A percentile compares a stretch with the other conserved stretches of the same genome.
Conservation (phyloP, 2,113 vertebrate genomes). For the Coptodon bakossiorum region DNA sequence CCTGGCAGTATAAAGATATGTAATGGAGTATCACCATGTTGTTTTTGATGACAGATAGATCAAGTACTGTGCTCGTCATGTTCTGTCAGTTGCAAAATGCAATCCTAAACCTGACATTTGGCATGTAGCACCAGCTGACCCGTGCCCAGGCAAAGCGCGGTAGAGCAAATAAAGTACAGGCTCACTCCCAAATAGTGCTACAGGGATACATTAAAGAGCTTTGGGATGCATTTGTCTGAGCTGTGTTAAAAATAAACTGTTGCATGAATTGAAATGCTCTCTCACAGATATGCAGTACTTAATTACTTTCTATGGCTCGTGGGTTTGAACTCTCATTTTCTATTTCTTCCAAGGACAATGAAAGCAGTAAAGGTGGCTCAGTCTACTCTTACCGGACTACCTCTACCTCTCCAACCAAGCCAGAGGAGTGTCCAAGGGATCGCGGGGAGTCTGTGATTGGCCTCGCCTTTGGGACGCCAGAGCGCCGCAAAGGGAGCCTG, state of each 20-base stretch:
- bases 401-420: slow-evolving; percentile 93
- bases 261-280: not conserved
- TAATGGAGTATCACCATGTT: not conserved
- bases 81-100: not conserved
- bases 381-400: slow-evolving; percentile 91
- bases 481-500: slow-evolving; percentile 93
- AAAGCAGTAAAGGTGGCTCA: slow-evolving; percentile 88
- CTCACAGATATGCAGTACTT: not conserved
- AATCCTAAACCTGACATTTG: not conserved
- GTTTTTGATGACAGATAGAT: not conserved
- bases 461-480: slow-evolving; percentile 87
- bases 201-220: not conserved
- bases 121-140: not conserved
- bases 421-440: slow-evolving; percentile 86
- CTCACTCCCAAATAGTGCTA: not conserved
- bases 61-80: not conserved
- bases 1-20: not conserved
- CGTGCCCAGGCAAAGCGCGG: not conserved
- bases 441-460: slow-evolving; percentile 81
- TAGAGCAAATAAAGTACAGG: not conserved
- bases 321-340: not conserved
- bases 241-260: not conserved
- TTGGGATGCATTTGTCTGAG: not conserved
- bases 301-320: not conserved
- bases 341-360: slow-evolving; percentile 77